Base-by-base conservation (phyloP, 1,140 invertebrate species). In the Brachystomella parvula region DNA sequence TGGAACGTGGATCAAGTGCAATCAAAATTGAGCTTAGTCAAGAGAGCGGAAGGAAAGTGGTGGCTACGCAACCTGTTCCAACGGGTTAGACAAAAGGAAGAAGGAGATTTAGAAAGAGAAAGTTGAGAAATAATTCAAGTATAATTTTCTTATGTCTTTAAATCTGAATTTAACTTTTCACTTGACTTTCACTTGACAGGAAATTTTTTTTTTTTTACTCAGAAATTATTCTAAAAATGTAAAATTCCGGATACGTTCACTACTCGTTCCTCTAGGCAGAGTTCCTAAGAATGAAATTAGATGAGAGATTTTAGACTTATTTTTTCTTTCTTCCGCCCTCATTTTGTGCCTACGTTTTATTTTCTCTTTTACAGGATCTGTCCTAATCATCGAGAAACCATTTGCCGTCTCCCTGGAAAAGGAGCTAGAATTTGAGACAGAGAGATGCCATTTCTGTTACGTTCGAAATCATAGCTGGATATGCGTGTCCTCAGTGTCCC, bases 401-500 rank as follows among this genome's bases (percentile, higher is more conserved):
- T 72, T 33, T 63, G 62, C 56, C 3, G 28, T 28, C 6, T 56
- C 68, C 28, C 39, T 72, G 17, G 31, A 64, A 12, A 62, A 67
- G 15, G 28, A 63, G 6, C 26, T 67, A 3, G 47, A 6, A 0
- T 72, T 63, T 61, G 62, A 72, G n/a, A 35, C 32, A 1, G 58
- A 64, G 19, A 60, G 67, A 26, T 72, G 70, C 49, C 64, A 69
- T 39, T 58, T n/a, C 21, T 72, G 70, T 29, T 62, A 19, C 1
- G 60, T n/a, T 33, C 17, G 3, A 1, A 3, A 28, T 69, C 1
- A 33, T 66, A 1, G 61, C n/a, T 29, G 67, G 64, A 6, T 64
- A 69, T 35, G 64, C 70, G 21, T 72, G 70, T 33, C n/a, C 29
- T 3, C 9, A 32, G 3, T 72, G 70, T 49, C 63, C 64, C 19